Percentiles rank a stretch among this genome's conserved stretches.
phyloP scores from a whole-genome alignment of 2,113 vertebrate genomes.

The Archocentrus centrarchus region DNA sequence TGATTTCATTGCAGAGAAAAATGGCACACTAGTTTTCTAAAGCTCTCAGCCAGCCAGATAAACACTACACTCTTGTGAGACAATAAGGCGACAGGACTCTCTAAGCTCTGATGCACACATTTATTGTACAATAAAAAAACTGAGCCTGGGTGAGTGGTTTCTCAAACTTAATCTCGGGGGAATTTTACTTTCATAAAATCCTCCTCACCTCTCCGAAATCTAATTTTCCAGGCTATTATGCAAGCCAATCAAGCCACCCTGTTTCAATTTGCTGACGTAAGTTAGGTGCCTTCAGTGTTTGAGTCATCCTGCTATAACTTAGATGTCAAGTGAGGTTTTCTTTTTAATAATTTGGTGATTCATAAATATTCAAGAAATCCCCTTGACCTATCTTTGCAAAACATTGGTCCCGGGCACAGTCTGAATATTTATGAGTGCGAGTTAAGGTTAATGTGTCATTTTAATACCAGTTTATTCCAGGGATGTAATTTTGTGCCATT shows the following conservation, averaged over 20 bases:
- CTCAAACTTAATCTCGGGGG: conserved; percentile 22
- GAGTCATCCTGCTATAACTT: conserved; percentile 41
- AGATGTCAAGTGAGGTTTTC: conserved; percentile 37
- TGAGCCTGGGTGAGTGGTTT: conserved; percentile 4
- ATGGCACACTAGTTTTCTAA: background rate
- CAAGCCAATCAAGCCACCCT: conserved; percentile 35
- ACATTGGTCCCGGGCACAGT: conserved; percentile 31
- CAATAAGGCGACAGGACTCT: background rate
- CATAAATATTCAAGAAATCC: conserved; percentile 65
- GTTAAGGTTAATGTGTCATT: conserved; percentile 53
- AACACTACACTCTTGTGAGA: background rate
- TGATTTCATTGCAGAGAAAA: conserved; percentile 18
- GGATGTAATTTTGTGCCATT: conserved; percentile 37
- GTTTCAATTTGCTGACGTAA: conserved; percentile 29
- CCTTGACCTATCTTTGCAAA: conserved; percentile 64
- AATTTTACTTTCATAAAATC: conserved; percentile 34
- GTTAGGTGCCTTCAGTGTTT: conserved; percentile 5
- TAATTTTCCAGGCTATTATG: conserved; percentile 49
- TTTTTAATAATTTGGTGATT: conserved; percentile 23
- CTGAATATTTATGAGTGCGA: conserved; percentile 58
- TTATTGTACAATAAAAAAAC: conserved; percentile 41
- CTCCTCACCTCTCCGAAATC: conserved; percentile 19
- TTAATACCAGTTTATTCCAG: conserved; percentile 20
- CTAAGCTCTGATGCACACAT: conserved; percentile 13
- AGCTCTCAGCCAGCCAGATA: background rate